Base-by-base conservation (phyloP, 2,797 vertebrate genomes). In the Sciurus vulgaris region DNA sequence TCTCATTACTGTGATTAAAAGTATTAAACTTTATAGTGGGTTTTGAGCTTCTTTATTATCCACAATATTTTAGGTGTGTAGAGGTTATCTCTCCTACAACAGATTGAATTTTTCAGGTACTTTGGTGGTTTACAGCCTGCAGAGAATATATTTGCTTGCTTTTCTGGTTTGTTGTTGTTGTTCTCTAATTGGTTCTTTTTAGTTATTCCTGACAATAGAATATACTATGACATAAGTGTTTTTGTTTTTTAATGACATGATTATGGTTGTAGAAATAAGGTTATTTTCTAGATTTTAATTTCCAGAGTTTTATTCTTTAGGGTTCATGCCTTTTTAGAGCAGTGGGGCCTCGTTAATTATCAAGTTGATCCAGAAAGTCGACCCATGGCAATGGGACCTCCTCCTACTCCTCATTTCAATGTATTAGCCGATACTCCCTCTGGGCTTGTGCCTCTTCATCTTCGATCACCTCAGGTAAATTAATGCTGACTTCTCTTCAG, bases 291-390 rank as follows among this genome's bases (percentile, higher is more conserved):
- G 54, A 79, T 93, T 93, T 54, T 96, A 96, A 97, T 77, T 47
- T 93, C 41, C 1, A 8, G 24, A 65, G 30, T 24, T 93, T 95
- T 88, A 1, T 79, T 86, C 33, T 79, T 1, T 67, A 99, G 99
- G 97, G 99, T 99, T 2, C 99, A 99, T 20, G 99, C 99, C 0
- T 99, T 99, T 96, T 97, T 99, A 98, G 99, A 99, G 98, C 99
- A 99, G 97, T 99, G 99, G 99, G 99, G 99, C 35, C 99, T 99
- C 90, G 99, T 99, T 59, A 99, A 99, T 97, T 99, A 99, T 97
- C 99, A 99, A 94, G 99, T 99, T 65, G 99, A 99, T 54, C 98
- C 99, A 0, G 99, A 99, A 56, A 99, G 99, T 96, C 99, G 99
- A 5, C 99, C 99, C 0, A 98, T 99, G 98, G 99, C 99, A 0